Evolutionary conservation across 2,888 invertebrate genomes (phyloP), one percentile per base, ranked within the genome.

Genomic region (Acanthosepion pharaonis): DNA sequence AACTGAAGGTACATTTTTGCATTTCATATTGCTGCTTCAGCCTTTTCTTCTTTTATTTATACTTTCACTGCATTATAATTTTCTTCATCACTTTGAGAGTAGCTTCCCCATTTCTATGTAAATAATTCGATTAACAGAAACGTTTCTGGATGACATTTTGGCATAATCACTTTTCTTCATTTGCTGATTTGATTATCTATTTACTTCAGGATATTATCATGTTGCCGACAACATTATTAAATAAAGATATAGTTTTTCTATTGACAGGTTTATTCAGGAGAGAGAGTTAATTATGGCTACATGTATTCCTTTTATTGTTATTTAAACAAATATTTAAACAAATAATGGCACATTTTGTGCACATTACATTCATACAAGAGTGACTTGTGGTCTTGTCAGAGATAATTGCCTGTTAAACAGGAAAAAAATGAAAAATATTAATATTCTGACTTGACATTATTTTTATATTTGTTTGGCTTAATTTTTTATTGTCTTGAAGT

Each of bases 21-120:
- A n/a, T 78, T 78, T n/a, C n/a, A 3, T 33, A 5, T 11, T 33
- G n/a, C n/a, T 78, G n/a, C 78, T 78, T 78, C n/a, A 78, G 78
- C n/a, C n/a, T 78, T 78, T 78, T 33, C n/a, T 78, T 78, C 18
- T 15, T 18, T 78, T n/a, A 15, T 78, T 78, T 33, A 78, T n/a
- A 11, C n/a, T 78, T 78, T n/a, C 15, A 78, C n/a, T n/a, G 15
- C n/a, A n/a, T 78, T 78, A 78, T 78, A 78, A 78, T 78, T 33
- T n/a, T 78, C 15, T n/a, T 78, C n/a, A 78, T 78, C 78, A 78
- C 78, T 78, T 78, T 78, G n/a, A 78, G 33, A 78, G 11, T 78
- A 78, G 78, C 78, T 78, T 78, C 78, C 78, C 78, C n/a, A n/a
- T 78, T 78, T 78, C 78, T 78, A 78, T 78, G n/a, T 78, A 78